phyloP scores from a whole-genome alignment of 2,888 invertebrate genomes.

The Cyclophora punctaria region DNA sequence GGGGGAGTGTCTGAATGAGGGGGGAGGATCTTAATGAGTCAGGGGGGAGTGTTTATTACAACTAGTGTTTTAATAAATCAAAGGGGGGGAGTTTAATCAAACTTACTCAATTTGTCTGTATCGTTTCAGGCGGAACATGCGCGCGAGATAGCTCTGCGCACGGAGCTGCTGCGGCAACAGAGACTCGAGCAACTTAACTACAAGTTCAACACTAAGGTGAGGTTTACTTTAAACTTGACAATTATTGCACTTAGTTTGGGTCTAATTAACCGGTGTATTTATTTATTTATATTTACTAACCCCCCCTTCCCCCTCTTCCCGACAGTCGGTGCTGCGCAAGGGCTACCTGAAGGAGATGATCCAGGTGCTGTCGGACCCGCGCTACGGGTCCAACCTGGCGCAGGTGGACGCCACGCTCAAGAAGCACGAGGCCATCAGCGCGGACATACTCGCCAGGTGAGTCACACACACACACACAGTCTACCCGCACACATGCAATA shows the following conservation, averaged over 20 bases:
- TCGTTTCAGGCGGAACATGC: conserved; percentile 86
- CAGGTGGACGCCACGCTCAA: conserved; percentile 98
- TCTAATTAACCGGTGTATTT: no score
- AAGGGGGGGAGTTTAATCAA: no score
- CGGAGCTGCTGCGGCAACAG: conserved; percentile 93
- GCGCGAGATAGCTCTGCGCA: conserved; percentile 92
- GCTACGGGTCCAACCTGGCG: conserved; percentile 91
- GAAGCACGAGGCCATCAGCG: conserved; percentile 98
- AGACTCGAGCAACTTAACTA: conserved; percentile 95
- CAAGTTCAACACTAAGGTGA: conserved; percentile 94
- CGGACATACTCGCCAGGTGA: conserved; percentile 93
- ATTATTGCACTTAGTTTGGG: no score
- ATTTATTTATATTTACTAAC: no score
- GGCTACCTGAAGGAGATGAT: conserved; percentile 98
- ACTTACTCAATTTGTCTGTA: neutral
- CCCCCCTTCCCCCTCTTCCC: no score
- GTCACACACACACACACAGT: neutral
- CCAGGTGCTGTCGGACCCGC: conserved; percentile 92
- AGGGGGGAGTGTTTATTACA: no score
- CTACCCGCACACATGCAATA: neutral
- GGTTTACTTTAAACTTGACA: no score
- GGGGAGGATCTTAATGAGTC: no score
- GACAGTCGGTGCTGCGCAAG: conserved; percentile 89
- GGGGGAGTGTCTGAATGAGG: no score
- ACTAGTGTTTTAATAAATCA: no score